These are phyloP conservation scores for Corythucha ciliata DNA, from an alignment of 2,888 invertebrate species.

Conservation along the genomic window DNA sequence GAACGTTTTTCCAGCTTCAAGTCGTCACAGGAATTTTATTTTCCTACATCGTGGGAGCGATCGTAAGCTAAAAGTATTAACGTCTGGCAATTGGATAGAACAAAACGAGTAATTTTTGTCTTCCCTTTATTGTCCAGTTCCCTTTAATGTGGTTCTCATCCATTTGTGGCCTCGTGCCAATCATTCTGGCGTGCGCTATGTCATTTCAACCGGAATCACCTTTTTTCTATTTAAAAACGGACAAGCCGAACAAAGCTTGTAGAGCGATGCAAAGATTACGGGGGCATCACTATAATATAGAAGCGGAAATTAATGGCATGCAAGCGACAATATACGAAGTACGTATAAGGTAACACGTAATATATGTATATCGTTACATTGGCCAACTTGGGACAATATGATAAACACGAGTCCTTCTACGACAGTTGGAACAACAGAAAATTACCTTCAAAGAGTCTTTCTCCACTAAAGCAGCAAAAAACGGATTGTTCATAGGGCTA, in stretches of 20 bases:
- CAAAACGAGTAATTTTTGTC: too few relatives aligned
- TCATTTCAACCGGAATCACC: constrained; percentile 85
- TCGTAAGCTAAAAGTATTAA: constrained; percentile 30
- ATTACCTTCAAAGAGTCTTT: constrained; percentile 51
- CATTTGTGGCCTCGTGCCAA: constrained; percentile 55
- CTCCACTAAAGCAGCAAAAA: constrained; percentile 52
- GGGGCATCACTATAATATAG: constrained; percentile 60
- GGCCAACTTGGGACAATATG: too few relatives aligned
- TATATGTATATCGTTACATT: too few relatives aligned
- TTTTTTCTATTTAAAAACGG: constrained; percentile 50
- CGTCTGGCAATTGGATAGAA: too few relatives aligned
- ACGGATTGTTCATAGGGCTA: constrained; percentile 60
- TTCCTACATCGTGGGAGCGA: constrained; percentile 57
- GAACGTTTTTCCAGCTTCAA: constrained; percentile 80
- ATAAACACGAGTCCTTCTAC: too few relatives aligned
- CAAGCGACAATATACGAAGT: constrained; percentile 44
- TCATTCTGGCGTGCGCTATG: constrained; percentile 60
- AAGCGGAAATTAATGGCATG: constrained; percentile 54
- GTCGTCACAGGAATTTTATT: constrained; percentile 73
- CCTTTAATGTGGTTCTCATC: constrained; percentile 53
- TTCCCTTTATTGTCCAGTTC: too few relatives aligned
- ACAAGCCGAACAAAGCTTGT: constrained; percentile 53
- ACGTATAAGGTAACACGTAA: too few relatives aligned
- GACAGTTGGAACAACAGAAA: constrained; percentile 40
- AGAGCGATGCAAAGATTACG: constrained; percentile 61